phyloP scores from a whole-genome alignment of 1,140 invertebrate species.

The Uloborus diversus region DNA sequence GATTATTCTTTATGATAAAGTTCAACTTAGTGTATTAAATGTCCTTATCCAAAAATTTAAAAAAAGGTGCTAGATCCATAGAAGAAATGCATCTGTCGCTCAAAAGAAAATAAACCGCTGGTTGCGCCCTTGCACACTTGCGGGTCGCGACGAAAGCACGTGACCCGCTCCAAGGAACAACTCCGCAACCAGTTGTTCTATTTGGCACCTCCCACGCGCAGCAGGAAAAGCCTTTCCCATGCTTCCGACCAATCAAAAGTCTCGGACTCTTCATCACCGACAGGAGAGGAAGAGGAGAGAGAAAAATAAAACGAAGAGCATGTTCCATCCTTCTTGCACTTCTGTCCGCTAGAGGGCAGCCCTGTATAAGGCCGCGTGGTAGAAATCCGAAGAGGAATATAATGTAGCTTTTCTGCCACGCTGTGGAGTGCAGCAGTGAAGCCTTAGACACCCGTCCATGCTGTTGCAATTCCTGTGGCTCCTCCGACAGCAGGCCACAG shows the following conservation, averaged over 20 bases:
- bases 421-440: constrained; percentile 24
- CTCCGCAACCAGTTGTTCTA: constrained; percentile 44
- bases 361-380: constrained; percentile 20
- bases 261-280: neutral
- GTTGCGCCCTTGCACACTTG: too few relatives aligned
- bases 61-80: too few relatives aligned
- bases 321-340: constrained; percentile 5
- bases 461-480: constrained; percentile 34
- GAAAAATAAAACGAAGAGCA: constrained; percentile 28
- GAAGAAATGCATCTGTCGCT: too few relatives aligned
- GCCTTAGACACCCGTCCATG: constrained; percentile 28
- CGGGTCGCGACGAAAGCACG: too few relatives aligned
- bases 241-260: constrained; percentile 39
- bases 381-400: neutral
- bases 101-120: too few relatives aligned
- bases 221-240: neutral
- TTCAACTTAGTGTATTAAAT: too few relatives aligned
- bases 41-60: too few relatives aligned
- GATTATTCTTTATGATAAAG: too few relatives aligned
- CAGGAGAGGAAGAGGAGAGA: neutral
- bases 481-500: neutral
- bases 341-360: constrained; percentile 40
- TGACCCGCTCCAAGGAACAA: too few relatives aligned
- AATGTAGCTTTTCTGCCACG: constrained; percentile 43
- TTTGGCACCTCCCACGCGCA: constrained; percentile 37